These are phyloP conservation scores for Camarhynchus parvulus DNA, from an alignment of 2,113 vertebrate species.

Conservation along the genomic window DNA sequence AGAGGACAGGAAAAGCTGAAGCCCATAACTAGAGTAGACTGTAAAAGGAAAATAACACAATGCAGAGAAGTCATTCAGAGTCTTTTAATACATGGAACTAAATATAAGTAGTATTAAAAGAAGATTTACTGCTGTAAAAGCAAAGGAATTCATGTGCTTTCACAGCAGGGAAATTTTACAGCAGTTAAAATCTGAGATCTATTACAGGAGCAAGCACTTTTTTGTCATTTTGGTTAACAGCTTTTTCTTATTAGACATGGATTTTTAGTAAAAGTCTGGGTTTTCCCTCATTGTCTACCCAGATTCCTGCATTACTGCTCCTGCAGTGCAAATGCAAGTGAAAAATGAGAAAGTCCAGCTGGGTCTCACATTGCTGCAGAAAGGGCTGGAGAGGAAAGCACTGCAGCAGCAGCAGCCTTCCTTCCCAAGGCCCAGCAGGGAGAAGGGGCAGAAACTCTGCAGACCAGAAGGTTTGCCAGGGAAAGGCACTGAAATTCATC, in stretches of 20 bases:
- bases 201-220: not conserved
- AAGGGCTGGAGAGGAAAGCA: not conserved
- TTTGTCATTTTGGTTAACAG: not conserved
- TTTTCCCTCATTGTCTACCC: not conserved
- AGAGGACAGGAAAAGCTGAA: not conserved
- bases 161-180: not conserved
- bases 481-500: not conserved
- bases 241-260: not conserved
- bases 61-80: not conserved
- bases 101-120: not conserved
- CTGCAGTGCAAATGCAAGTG: not conserved
- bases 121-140: slow-evolving; percentile 34
- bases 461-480: not conserved
- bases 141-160: not conserved
- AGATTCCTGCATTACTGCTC: not conserved
- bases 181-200: not conserved
- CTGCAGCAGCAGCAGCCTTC: not conserved
- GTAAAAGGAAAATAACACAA: not conserved
- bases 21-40: not conserved
- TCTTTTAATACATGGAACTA: not conserved
- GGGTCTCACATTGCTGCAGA: not conserved
- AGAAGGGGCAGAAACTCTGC: not conserved
- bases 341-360: not conserved
- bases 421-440: not conserved
- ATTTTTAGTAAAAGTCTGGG: not conserved